Base-by-base conservation (phyloP, 1,140 invertebrate genomes). In the Drosophila obscura region DNA sequence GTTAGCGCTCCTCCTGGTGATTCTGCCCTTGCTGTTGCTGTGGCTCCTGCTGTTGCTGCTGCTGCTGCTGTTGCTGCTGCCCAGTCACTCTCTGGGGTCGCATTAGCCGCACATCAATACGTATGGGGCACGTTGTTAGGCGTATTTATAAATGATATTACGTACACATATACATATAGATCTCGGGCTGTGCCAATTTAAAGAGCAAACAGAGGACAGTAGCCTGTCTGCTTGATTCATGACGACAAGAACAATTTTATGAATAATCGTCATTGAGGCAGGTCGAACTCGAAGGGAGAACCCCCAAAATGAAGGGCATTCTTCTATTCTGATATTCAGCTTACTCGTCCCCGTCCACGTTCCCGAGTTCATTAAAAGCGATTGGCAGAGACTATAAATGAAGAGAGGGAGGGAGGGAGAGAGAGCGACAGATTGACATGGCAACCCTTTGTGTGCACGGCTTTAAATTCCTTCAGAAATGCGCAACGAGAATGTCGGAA, bases 61-160 rank as follows among this genome's bases (percentile, higher is more conserved):
- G 51, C 3, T 28, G 28, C 44, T 49, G 55, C 28, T 51, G 15
- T 49, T 60, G 35, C 56, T 49, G 55, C 41, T 61, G 75, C 39
- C 68, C 59, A 87, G 83, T 76, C 83, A 87, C 67, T 81, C 82
- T 82, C 82, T 62, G 52, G 82, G 83, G 82, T 82, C 79, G 78
- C 82, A 87, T 87, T 87, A 87, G 82, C 71, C 82, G 78, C 83
- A 88, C 79, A 82, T 87, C 82, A 82, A 88, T 87, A 75, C 73
- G 45, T 72, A 39, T 69, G 53, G 52, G 61, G 52, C 62, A 51
- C 58, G 69, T 82, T 88, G 83, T 87, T 76, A 79, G 83, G 83
- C 83, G 80, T 79, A 88, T 88, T 82, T 88, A 88, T 88, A 88
- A 89, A 83, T 88, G 72, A 66, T 83, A 88, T 80, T 77, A 84